Percentiles rank a stretch among this genome's conserved stretches.
These are phyloP conservation scores for Melanogrammus aeglefinus DNA, from an alignment of 2,797 vertebrate species.

Conservation along the genomic window DNA sequence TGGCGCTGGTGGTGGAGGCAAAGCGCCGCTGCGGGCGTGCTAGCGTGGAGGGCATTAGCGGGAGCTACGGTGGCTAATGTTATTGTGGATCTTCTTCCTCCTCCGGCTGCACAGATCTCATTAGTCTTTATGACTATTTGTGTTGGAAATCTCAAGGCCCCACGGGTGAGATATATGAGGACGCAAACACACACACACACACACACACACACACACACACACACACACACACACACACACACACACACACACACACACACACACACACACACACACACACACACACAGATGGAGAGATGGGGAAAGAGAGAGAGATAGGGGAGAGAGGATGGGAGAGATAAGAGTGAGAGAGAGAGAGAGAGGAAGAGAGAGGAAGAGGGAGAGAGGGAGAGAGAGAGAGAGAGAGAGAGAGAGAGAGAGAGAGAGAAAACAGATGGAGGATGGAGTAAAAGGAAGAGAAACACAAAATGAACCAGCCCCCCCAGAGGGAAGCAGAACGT, in stretches of 20 bases:
- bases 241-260: constrained; percentile 13
- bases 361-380: not conserved
- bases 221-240: constrained; percentile 18
- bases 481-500: not conserved
- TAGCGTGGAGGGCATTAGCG: constrained; percentile 37
- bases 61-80: constrained; percentile 20
- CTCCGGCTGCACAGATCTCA: constrained; percentile 40
- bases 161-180: constrained; percentile 26
- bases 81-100: constrained; percentile 29
- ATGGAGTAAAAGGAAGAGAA: not conserved
- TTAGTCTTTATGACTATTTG: constrained; percentile 61
- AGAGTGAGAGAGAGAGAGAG: not conserved
- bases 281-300: constrained; percentile 17
- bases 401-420: constrained; percentile 11
- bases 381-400: constrained; percentile 15
- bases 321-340: not conserved
- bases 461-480: not conserved
- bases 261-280: constrained; percentile 12
- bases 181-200: constrained; percentile 10
- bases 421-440: not conserved
- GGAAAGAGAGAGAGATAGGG: not conserved
- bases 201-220: too few species aligned
- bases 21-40: constrained; percentile 43
- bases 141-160: constrained; percentile 44
- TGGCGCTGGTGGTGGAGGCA: not conserved